These are phyloP conservation scores for Drosophila melanocephala DNA, from an alignment of 2,888 invertebrate species.

Conservation along the genomic window DNA sequence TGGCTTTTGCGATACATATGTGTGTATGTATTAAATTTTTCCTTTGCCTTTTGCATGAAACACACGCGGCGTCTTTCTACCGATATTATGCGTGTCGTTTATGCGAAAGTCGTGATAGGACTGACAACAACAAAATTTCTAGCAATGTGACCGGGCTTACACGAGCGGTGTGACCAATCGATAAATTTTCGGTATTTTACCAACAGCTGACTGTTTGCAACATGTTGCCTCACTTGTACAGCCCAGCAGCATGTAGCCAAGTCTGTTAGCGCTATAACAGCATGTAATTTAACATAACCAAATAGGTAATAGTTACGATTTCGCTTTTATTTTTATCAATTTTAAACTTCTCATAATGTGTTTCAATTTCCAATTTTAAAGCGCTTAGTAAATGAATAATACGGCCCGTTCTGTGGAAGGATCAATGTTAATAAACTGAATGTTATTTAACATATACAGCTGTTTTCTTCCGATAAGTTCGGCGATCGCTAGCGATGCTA, in stretches of 20 bases:
- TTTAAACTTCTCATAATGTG: neutral
- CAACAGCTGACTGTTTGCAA: constrained; percentile 49
- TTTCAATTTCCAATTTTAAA: neutral
- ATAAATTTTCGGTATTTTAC: constrained; percentile 30
- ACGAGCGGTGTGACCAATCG: constrained; percentile 30
- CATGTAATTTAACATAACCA: neutral
- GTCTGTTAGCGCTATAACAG: neutral
- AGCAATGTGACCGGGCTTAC: constrained; percentile 46
- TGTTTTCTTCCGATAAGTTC: constrained; percentile 7
- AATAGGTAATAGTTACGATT: neutral
- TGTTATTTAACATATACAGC: neutral
- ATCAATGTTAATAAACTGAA: neutral
- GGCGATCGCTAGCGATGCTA: neutral
- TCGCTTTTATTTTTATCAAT: neutral
- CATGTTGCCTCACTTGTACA: constrained; percentile 34
- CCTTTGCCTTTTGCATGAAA: constrained; percentile 60
- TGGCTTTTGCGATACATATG: constrained; percentile 49
- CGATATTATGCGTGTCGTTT: constrained; percentile 64
- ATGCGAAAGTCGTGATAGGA: constrained; percentile 64
- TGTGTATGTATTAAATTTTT: constrained; percentile 47
- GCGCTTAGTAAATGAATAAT: neutral
- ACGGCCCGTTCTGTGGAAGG: neutral
- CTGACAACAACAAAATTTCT: constrained; percentile 60
- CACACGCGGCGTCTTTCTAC: constrained; percentile 67
- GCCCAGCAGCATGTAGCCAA: neutral